These are phyloP conservation scores for Probosciger aterrimus DNA, from an alignment of 2,113 vertebrate genomes.

Conservation along the genomic window DNA sequence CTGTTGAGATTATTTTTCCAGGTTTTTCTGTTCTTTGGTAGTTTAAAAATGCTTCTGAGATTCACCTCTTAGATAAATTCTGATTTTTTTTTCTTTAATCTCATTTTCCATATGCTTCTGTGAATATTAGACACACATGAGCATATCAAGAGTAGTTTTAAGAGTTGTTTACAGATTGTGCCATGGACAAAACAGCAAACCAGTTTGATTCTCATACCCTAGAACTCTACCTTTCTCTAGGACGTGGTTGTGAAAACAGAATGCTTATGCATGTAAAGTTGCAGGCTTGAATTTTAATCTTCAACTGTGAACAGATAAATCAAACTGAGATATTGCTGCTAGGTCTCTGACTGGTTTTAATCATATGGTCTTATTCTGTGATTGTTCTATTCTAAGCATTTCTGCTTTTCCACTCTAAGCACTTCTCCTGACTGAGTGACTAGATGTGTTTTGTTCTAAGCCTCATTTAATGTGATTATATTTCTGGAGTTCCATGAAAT, in stretches of 20 bases:
- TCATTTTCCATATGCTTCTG: background rate
- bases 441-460: background rate
- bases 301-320: background rate
- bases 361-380: background rate
- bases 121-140: background rate
- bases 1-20: background rate
- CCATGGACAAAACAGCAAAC: background rate
- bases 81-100: background rate
- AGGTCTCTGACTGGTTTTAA: constrained; percentile 21
- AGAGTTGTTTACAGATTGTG: background rate
- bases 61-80: background rate
- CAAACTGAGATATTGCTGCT: background rate
- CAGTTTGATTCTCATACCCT: background rate
- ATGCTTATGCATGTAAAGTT: background rate
- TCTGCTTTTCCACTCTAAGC: background rate
- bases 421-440: background rate
- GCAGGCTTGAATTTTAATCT: background rate
- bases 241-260: background rate
- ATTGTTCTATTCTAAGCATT: background rate
- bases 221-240: background rate
- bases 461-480: background rate
- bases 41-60: background rate
- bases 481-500: background rate
- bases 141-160: background rate
- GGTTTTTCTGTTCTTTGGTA: background rate